phyloP scores from a whole-genome alignment of 2,113 vertebrate genomes.

The Toxotes jaculatrix region DNA sequence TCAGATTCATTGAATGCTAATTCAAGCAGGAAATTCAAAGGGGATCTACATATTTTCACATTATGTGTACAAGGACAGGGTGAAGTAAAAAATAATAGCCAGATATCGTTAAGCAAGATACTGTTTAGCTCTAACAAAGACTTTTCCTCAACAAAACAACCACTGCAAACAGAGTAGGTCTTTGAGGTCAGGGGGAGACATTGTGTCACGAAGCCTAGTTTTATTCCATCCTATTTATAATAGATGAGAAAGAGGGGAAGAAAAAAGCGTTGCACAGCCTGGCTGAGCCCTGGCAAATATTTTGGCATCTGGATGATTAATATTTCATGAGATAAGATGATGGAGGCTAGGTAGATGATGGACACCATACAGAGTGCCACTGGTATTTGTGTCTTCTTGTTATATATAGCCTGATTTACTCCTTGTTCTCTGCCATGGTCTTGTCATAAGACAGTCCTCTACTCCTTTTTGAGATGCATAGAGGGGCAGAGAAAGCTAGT shows the following conservation, averaged over 20 bases:
- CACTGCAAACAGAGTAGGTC: conserved; percentile 46
- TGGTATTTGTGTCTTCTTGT: conserved; percentile 67
- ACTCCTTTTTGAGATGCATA: conserved; percentile 77
- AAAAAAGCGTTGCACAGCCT: conserved; percentile 58
- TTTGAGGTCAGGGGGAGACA: conserved; percentile 74
- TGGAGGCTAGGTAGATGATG: conserved; percentile 72
- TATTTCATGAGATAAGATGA: conserved; percentile 78
- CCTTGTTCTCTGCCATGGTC: conserved; percentile 59
- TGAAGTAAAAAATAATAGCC: conserved; percentile 55
- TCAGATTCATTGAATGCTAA: conserved; percentile 78
- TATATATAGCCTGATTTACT: conserved; percentile 71
- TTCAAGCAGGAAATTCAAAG: conserved; percentile 73
- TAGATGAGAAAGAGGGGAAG: conserved; percentile 66
- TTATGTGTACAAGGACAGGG: conserved; percentile 54
- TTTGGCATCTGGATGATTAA: conserved; percentile 79
- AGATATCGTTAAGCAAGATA: conserved; percentile 49
- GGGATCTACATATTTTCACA: conserved; percentile 68
- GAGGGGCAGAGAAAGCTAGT: conserved; percentile 74
- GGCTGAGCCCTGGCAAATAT: conserved; percentile 77
- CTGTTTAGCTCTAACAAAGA: conserved; percentile 39
- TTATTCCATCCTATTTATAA: conserved; percentile 78
- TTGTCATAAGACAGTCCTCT: conserved; percentile 73
- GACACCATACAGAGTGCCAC: conserved; percentile 70
- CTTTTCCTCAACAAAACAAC: conserved; percentile 34
- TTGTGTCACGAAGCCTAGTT: conserved; percentile 69